These are phyloP conservation scores for Nylanderia fulva DNA, from an alignment of 1,140 invertebrate species.

Conservation along the genomic window DNA sequence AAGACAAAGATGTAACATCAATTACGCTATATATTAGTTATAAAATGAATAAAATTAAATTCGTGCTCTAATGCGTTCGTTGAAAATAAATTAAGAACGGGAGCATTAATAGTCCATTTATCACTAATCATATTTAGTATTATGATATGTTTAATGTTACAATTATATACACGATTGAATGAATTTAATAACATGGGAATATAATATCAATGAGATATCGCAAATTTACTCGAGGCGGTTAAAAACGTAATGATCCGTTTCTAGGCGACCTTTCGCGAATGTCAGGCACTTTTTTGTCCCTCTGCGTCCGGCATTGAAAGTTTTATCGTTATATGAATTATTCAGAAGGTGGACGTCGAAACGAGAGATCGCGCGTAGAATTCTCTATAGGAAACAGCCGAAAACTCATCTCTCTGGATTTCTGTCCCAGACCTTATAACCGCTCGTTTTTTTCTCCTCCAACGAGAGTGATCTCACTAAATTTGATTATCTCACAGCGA, in stretches of 20 bases:
- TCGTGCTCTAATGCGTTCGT: background rate
- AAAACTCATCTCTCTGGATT: conserved; percentile 14
- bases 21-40: background rate
- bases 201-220: background rate
- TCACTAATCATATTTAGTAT: conserved; percentile 10
- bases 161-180: background rate
- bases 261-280: background rate
- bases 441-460: background rate
- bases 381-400: conserved; percentile 18
- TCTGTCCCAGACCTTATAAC: background rate
- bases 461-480: background rate
- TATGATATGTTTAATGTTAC: background rate
- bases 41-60: background rate
- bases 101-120: background rate
- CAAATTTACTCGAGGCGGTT: background rate
- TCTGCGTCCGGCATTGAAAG: conserved; percentile 28
- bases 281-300: background rate
- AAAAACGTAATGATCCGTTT: conserved; percentile 39
- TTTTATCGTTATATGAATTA: conserved; percentile 59
- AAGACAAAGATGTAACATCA: background rate
- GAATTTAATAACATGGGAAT: conserved; percentile 3
- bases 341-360: conserved; percentile 43
- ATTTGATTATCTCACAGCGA: conserved; percentile 16
- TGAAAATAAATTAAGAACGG: background rate
- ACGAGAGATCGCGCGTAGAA: conserved; percentile 42